Conservation (phyloP, 2,888 invertebrate genomes). For the Heliconius ethilla region DNA sequence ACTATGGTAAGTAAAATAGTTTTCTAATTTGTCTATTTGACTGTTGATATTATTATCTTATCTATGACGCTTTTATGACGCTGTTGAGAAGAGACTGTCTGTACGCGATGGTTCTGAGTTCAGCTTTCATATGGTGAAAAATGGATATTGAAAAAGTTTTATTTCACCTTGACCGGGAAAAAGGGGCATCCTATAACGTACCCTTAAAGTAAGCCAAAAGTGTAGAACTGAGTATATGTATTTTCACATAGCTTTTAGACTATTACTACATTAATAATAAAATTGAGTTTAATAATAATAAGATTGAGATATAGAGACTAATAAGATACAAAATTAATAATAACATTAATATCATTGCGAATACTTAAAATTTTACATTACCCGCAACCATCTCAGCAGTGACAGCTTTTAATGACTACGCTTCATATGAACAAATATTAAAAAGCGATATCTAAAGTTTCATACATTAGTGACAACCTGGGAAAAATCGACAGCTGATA, state of each 20-base stretch:
- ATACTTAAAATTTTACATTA: background rate
- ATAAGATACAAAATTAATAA: too few species aligned
- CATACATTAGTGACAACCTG: constrained; percentile 22
- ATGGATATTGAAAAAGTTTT: background rate
- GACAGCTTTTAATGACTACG: background rate
- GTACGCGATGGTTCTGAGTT: background rate
- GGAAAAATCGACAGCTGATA: constrained; percentile 30
- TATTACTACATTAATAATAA: too few species aligned
- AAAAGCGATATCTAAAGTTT: background rate
- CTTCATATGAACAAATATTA: background rate
- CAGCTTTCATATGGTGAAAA: background rate
- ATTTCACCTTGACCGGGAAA: background rate
- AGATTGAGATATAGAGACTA: too few species aligned
- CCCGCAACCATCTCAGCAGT: background rate
- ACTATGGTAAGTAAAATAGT: background rate
- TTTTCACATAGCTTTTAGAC: too few species aligned
- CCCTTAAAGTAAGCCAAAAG: too few species aligned
- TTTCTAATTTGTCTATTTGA: background rate
- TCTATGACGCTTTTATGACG: background rate
- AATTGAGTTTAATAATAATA: too few species aligned
- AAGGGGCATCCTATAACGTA: too few species aligned
- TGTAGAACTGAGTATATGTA: too few species aligned
- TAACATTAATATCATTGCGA: too few species aligned
- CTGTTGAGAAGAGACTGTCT: background rate
- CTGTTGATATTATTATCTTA: background rate